These are phyloP conservation scores for Donacobius atricapilla DNA, from an alignment of 2,113 vertebrate species.

Conservation along the genomic window DNA sequence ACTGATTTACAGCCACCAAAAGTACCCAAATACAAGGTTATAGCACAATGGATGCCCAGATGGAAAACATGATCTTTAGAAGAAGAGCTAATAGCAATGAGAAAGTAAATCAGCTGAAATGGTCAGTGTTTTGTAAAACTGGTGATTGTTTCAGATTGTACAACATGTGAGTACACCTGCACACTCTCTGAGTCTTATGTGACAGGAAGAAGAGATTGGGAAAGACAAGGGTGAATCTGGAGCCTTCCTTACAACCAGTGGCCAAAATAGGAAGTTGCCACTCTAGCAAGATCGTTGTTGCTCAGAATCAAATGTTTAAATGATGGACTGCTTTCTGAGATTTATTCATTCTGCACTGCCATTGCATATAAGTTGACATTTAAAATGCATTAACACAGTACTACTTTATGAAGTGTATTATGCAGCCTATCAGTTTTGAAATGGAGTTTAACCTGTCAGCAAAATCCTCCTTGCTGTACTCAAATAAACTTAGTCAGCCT, in stretches of 20 bases:
- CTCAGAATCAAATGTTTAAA: background rate
- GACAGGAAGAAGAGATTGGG: background rate
- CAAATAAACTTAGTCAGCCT: constrained; percentile 6
- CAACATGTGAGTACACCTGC: background rate
- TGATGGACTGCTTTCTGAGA: background rate
- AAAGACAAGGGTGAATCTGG: background rate
- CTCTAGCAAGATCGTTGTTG: background rate
- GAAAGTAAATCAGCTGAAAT: background rate
- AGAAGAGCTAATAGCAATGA: background rate
- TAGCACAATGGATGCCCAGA: background rate
- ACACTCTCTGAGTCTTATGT: background rate
- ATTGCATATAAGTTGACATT: background rate
- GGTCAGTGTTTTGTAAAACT: background rate
- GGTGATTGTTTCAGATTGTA: background rate
- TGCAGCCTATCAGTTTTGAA: constrained; percentile 27
- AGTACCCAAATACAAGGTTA: background rate
- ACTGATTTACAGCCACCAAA: background rate
- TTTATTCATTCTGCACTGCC: background rate
- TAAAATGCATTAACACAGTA: constrained; percentile 30
- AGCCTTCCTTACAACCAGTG: background rate
- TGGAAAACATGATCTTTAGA: background rate
- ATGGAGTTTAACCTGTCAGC: constrained; percentile 19
- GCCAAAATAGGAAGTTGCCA: background rate
- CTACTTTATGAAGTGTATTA: constrained; percentile 24
- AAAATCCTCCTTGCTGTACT: constrained; percentile 22